Evolutionary conservation across 92 coral and sea anemone species (phyloP).

Genomic region (Phymanthus crucifer): DNA sequence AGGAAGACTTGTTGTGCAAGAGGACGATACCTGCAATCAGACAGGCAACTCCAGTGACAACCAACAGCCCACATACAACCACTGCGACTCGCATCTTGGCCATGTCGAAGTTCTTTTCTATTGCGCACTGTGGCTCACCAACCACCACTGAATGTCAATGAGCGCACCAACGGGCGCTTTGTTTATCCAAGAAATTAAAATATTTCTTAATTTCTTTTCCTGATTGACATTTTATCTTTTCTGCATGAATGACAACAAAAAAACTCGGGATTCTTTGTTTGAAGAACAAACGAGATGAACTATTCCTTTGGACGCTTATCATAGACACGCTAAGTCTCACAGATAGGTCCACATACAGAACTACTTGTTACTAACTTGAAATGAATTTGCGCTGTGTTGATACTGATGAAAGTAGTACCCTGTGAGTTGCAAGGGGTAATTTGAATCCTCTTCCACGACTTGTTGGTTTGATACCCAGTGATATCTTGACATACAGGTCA

Average conservation of each 20-base stretch:
- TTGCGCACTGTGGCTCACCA: not conserved
- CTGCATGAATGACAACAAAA: not conserved
- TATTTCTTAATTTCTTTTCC: not conserved
- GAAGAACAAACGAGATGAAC: not conserved
- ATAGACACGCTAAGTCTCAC: not conserved
- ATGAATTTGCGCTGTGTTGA: not conserved
- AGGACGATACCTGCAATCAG: constrained; percentile 61
- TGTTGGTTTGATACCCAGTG: not conserved
- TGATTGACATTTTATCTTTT: constrained; percentile 5
- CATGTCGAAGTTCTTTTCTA: not conserved
- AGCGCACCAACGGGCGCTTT: not conserved
- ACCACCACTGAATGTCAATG: not conserved
- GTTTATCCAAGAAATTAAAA: not conserved
- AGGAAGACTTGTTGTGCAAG: constrained; percentile 32
- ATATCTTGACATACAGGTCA: constrained; percentile 3
- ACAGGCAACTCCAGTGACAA: constrained; percentile 46
- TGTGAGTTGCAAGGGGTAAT: not conserved
- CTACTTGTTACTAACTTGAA: not conserved
- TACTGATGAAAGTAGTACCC: not conserved
- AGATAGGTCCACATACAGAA: not conserved
- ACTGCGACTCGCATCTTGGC: not conserved
- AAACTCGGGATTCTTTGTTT: not conserved
- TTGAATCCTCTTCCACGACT: not conserved
- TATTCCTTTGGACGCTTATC: not conserved
- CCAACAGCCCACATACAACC: constrained; percentile 10